A percentile compares a stretch with the other conserved stretches of the same genome.
Conservation (phyloP, 2,113 vertebrate species). For the Oncorhynchus tshawytscha region DNA sequence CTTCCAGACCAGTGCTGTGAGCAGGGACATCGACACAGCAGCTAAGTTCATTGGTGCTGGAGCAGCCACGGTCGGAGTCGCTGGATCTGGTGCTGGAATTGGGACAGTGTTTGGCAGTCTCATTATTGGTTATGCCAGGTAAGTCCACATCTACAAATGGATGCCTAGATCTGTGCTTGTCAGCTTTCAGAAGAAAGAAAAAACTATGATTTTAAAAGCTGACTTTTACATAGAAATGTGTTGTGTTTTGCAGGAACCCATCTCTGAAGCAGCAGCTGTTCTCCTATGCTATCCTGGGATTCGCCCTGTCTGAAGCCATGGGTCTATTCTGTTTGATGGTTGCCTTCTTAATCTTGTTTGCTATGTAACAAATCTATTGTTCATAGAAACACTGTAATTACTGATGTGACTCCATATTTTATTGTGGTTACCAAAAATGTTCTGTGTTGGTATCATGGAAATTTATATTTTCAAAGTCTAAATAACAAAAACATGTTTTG, state of each 20-base stretch:
- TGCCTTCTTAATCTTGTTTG: conserved; percentile 98
- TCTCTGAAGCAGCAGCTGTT: conserved; percentile 99
- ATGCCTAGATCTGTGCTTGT: not conserved
- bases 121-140: conserved; percentile 99
- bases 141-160: conserved; percentile 38
- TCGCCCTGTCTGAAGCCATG: conserved; percentile 99
- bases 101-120: conserved; percentile 98
- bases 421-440: conserved; percentile 86
- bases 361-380: conserved; percentile 85
- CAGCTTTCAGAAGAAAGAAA: not conserved
- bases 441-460: conserved; percentile 85
- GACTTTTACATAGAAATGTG: not conserved
- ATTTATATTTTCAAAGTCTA: conserved; percentile 86
- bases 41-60: conserved; percentile 99
- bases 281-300: conserved; percentile 98
- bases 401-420: conserved; percentile 89
- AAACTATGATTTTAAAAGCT: not conserved
- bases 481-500: conserved; percentile 74
- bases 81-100: conserved; percentile 98
- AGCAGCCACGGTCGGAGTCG: conserved; percentile 97
- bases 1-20: conserved; percentile 95
- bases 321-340: conserved; percentile 99
- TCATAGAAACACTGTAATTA: conserved; percentile 74
- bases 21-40: conserved; percentile 96
- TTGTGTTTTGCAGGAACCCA: conserved; percentile 84